Conservation (phyloP, 2,113 vertebrate species). For the Leucoraja erinaceus region DNA sequence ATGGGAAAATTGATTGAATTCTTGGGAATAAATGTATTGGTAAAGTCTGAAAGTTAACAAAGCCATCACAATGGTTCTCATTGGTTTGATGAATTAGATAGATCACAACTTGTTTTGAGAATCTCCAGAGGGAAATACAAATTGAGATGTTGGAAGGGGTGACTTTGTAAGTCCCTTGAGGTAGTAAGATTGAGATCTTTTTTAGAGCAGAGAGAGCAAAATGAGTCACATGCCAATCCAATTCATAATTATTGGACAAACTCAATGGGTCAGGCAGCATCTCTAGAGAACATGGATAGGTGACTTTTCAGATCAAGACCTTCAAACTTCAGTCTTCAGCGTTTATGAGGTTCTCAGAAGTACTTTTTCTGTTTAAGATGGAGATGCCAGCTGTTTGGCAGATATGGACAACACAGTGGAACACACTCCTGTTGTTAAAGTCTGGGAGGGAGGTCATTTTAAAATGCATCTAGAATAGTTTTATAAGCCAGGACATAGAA, state of each 20-base stretch:
- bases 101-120: background rate
- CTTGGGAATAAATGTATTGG: background rate
- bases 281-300: too few relatives aligned
- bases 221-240: background rate
- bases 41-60: background rate
- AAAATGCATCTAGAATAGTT: too few relatives aligned
- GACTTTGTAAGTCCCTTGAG: background rate
- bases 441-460: too few relatives aligned
- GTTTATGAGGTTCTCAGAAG: too few relatives aligned
- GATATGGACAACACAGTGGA: too few relatives aligned
- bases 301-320: too few relatives aligned
- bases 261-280: too few relatives aligned
- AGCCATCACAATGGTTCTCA: background rate
- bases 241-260: too few relatives aligned
- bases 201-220: background rate
- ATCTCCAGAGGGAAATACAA: background rate
- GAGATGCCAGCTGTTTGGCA: background rate
- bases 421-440: too few relatives aligned
- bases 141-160: background rate
- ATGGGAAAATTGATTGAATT: background rate
- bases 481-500: too few relatives aligned
- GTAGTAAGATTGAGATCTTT: background rate
- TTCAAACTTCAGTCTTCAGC: too few relatives aligned
- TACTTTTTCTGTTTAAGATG: background rate
- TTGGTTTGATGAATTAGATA: background rate